Base-by-base conservation (phyloP, 2,888 invertebrate genomes). In the Metellina segmentata region DNA sequence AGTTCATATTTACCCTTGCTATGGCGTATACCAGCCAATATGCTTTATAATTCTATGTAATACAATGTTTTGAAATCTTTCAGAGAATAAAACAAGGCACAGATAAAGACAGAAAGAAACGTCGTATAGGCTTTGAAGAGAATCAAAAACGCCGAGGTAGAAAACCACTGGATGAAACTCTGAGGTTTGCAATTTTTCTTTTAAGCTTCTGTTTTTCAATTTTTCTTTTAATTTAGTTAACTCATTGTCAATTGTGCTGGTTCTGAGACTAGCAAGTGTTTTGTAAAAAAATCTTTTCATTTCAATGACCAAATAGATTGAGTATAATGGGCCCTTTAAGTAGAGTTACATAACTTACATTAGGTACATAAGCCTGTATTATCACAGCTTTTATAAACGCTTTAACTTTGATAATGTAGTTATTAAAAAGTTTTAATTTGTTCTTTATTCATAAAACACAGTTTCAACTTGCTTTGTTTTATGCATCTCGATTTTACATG, bases 71-170 rank as follows among this genome's bases (percentile, higher is more conserved):
- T n/a, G 6, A 20, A 9, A 5, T 61, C 13, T 70, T 92, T 90
- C 78, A 92, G 90, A 77, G 92, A 77, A 83, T 86, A 8, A 93
- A 92, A 69, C 87, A 86, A 79, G 85, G 85, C 48, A 49, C 79
- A 48, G 93, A 93, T 48, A 93, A 92, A 89, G 93, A 93, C 53
- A 93, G 81, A 74, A 91, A 91, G 71, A 90, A 90, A n/a, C 89
- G 90, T 70, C 53, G 92, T 34, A 70, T 85, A 78, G 71, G 74
- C 52, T 77, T 70, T 82, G 90, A 89, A 7, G 88, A 93, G 81
- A 88, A 90, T 85, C 93, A 93, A 48, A 93, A 93, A 92, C 93
- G 93, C 93, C 94, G 93, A 88, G 94, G 90, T 93, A 93, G 91
- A 92, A 93, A 90, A 88, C 87, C 93, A 11, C 74, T 89, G 52